These are phyloP conservation scores for Sitobion miscanthi DNA, from an alignment of 1,140 invertebrate genomes.

Conservation along the genomic window DNA sequence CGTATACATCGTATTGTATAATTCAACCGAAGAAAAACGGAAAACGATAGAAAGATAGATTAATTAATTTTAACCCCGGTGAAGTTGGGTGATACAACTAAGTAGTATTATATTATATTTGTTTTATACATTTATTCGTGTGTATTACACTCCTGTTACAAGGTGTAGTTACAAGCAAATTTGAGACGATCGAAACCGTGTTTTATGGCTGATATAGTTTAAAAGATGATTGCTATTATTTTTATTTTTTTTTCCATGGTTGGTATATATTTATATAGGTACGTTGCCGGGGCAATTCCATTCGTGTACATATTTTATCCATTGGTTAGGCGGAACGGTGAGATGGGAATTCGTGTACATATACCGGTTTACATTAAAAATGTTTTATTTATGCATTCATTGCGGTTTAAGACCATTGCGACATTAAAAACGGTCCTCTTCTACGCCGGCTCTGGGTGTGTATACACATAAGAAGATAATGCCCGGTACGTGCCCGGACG, in stretches of 20 bases:
- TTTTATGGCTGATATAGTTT: not conserved
- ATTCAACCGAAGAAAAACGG: no score
- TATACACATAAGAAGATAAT: conserved; percentile 40
- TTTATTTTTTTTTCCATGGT: not conserved
- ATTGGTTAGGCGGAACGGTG: not conserved
- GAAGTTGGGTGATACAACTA: no score
- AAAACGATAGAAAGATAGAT: no score
- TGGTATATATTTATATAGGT: not conserved
- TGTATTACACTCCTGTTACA: not conserved
- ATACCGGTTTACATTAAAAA: conserved; percentile 16
- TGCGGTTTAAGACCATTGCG: conserved; percentile 36
- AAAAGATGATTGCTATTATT: not conserved
- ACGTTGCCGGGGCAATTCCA: not conserved
- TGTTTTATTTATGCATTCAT: conserved; percentile 37
- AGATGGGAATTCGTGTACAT: not conserved
- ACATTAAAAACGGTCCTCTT: not conserved
- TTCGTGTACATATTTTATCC: not conserved
- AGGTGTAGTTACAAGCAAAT: not conserved
- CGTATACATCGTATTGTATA: no score
- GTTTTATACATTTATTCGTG: no score
- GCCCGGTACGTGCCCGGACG: conserved; percentile 13
- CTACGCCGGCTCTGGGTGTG: not conserved
- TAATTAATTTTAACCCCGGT: no score
- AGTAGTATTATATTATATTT: no score
- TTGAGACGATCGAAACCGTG: not conserved